Evolutionary conservation across 2,888 invertebrate genomes (phyloP), one percentile per base, ranked within the genome.

Genomic region (Dermolepida albohirtum): DNA sequence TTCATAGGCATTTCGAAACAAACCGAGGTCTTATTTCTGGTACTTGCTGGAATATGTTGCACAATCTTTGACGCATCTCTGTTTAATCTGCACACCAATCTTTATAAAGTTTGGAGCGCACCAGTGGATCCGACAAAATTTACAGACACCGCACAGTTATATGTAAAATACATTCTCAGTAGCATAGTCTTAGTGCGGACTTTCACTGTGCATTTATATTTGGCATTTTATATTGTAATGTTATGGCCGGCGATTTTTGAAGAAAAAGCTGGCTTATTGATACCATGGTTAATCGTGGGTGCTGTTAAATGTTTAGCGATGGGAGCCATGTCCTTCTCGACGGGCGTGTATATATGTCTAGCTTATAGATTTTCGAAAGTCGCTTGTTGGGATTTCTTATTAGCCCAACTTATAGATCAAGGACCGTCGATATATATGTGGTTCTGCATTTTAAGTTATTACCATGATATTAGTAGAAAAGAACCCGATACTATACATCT

Each of bases 71-170:
- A 88, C 74, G 85, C 86, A 10, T 87, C 87, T 1, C 82, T 87
- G 67, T 86, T 87, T 76, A 85, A 85, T 80, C 83, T 88, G 54
- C 85, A 85, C 73, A 82, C 85, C 66, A 87, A 87, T 80, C 80
- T 87, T 70, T 85, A 85, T 76, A 85, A 86, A 85, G 84, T 88
- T 69, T 87, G 87, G 87, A 83, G 84, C 68, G 83, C 86, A 81
- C 76, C 77, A 16, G 84, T 87, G 84, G 85, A 87, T 1, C 75
- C 74, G 1, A 83, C 84, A 67, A 74, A 85, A 59, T 74, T 78
- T 55, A 79, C 86, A 10, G 74, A 81, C 74, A 79, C 84, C 7
- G 80, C 84, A 34, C 86, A 87, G 76, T 80, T 84, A 5, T 81
- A 77, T n/a, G 75, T 87, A 47, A 84, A 87, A 16, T 86, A 86